These are phyloP conservation scores for Chrysoperla carnea DNA, from an alignment of 1,140 invertebrate species.

Conservation along the genomic window DNA sequence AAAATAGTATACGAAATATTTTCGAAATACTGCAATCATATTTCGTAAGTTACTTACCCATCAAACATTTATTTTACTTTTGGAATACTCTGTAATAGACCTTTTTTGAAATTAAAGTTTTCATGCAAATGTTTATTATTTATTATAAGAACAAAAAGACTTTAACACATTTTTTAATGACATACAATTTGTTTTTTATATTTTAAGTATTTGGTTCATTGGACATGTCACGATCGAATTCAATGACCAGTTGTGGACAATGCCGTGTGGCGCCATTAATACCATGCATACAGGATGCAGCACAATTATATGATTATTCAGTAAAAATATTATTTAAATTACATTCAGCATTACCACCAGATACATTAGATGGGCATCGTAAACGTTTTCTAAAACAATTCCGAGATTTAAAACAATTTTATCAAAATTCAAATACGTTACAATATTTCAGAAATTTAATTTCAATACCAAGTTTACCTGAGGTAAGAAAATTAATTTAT, in stretches of 20 bases:
- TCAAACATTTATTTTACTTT: too few species aligned
- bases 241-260: conserved; percentile 92
- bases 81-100: too few species aligned
- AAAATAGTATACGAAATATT: too few species aligned
- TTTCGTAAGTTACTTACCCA: too few species aligned
- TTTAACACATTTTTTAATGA: background rate
- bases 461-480: conserved; percentile 79
- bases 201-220: conserved; percentile 80
- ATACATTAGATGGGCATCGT: conserved; percentile 80
- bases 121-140: too few species aligned
- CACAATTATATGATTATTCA: conserved; percentile 88
- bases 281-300: conserved; percentile 94
- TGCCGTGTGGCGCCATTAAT: conserved; percentile 91
- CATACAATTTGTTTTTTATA: conserved; percentile 1
- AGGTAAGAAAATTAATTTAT: conserved; percentile 32
- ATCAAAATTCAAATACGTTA: conserved; percentile 77
- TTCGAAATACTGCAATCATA: too few species aligned
- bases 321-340: conserved; percentile 93
- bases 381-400: conserved; percentile 85
- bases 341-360: conserved; percentile 76
- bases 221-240: conserved; percentile 84
- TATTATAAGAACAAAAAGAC: too few species aligned
- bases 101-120: too few species aligned
- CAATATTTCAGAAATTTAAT: conserved; percentile 97
- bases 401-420: conserved; percentile 77